Percentiles rank a stretch among this genome's conserved stretches.
phyloP scores from a whole-genome alignment of 2,888 invertebrate genomes.

The Ornithoptera priamus region DNA sequence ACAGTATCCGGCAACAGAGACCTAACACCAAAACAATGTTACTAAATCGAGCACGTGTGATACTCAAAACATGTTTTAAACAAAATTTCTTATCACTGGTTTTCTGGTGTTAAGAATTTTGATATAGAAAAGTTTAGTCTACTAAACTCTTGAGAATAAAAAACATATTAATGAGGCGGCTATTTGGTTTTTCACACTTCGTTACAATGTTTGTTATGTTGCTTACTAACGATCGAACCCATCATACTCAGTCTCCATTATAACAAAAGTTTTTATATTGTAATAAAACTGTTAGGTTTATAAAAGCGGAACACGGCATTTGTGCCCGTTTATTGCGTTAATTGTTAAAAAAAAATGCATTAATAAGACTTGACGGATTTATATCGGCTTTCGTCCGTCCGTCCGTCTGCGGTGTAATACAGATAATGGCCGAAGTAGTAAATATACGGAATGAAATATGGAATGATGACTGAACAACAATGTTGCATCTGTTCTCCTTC shows the following conservation, averaged over 20 bases:
- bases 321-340: constrained; percentile 17
- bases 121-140: too few species aligned
- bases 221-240: neutral
- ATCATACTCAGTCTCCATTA: neutral
- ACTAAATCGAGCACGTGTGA: too few species aligned
- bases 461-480: neutral
- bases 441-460: neutral
- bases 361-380: constrained; percentile 15
- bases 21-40: too few species aligned
- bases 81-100: too few species aligned
- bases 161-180: neutral
- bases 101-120: too few species aligned
- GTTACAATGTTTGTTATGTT: neutral
- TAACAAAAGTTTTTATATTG: neutral
- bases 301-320: constrained; percentile 24
- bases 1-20: too few species aligned
- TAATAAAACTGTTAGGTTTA: constrained; percentile 19
- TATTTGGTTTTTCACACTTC: neutral
- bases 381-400: constrained; percentile 7
- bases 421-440: neutral
- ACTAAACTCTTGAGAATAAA: neutral
- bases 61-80: too few species aligned
- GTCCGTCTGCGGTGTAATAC: neutral
- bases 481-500: neutral
- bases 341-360: constrained; percentile 10